Evolutionary conservation across 2,797 vertebrate genomes (phyloP).

Genomic region (Masticophis lateralis): DNA sequence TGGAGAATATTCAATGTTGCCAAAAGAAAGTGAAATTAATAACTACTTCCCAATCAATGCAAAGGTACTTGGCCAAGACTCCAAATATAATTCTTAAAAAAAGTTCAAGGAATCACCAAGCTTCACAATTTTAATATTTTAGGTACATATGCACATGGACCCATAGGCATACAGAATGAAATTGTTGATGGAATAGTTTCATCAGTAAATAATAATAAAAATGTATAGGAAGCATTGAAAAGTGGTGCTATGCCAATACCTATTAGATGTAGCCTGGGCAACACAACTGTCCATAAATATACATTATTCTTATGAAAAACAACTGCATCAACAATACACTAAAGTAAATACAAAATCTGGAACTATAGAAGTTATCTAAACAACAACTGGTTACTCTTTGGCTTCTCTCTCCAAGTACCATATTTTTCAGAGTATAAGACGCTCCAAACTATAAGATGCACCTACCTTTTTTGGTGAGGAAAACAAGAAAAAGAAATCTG

Average conservation of each 20-base stretch:
- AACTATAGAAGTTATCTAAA: neutral
- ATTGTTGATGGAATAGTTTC: neutral
- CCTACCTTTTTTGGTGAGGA: too few relatives aligned
- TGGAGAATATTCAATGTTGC: constrained; percentile 24
- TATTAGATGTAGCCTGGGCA: neutral
- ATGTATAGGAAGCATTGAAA: constrained; percentile 32
- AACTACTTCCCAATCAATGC: constrained; percentile 35
- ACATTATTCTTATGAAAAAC: neutral
- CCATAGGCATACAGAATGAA: neutral
- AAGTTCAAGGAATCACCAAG: constrained; percentile 3
- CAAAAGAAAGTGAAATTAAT: constrained; percentile 32
- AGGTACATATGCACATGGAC: neutral
- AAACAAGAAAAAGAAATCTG: too few relatives aligned
- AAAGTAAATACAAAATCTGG: neutral
- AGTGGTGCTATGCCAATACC: neutral
- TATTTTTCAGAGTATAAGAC: too few relatives aligned
- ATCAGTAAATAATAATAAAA: constrained; percentile 24
- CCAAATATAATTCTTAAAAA: constrained; percentile 30
- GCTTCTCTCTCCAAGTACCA: neutral
- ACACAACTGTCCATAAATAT: neutral
- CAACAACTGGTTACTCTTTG: neutral
- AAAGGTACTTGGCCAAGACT: constrained; percentile 32
- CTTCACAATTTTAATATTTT: neutral
- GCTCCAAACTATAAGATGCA: too few relatives aligned
- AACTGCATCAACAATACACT: neutral